Evolutionary conservation across 2,797 vertebrate genomes (phyloP), one percentile per base, ranked within the genome.

Genomic region (Cynodonichthys magdalenae): DNA sequence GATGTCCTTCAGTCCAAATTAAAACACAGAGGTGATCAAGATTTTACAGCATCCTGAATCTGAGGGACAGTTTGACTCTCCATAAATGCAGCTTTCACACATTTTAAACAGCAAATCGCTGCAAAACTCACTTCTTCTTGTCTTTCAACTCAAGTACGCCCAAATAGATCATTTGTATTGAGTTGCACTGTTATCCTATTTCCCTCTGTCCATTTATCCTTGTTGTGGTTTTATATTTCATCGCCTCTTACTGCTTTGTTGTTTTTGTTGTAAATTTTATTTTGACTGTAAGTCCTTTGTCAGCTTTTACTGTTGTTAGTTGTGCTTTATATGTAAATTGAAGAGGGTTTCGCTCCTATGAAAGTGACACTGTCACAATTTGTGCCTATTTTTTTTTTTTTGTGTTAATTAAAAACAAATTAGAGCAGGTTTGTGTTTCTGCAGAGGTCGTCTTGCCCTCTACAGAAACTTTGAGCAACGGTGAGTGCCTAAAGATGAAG

Each of bases 301-400:
- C 53, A 42, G 11, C 27, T 55, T 55, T 27, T 55, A 42, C 24
- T 55, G 3, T 3, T 55, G 41, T 55, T 5, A 42, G 42, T 42
- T 55, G 15, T 24, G 39, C 36, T 55, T 36, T 17, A 55, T 42
- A 55, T 17, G 42, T 55, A 42, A 24, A 55, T 15, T 55, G 53
- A 41, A 55, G 42, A 62, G 45, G 3, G 34, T 12, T 36, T 36
- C 11, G 34, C 34, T 36, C 34, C 34, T 12, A 10, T 66, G 53
- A 19, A 66, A 68, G 53, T 69, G 58, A 82, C 78, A 79, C 77
- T 65, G 73, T 86, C 68, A 81, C 65, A 82, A 81, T 67, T 77
- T 62, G 47, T 36, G 41, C 27, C 31, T 65, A 31, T 47, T 27
- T 54, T 83, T 61, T 51, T 53, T 31, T 31, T 31, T 11, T 11